Evolutionary conservation across 1,140 invertebrate genomes (phyloP).

Genomic region (Oryctes rhinoceros): DNA sequence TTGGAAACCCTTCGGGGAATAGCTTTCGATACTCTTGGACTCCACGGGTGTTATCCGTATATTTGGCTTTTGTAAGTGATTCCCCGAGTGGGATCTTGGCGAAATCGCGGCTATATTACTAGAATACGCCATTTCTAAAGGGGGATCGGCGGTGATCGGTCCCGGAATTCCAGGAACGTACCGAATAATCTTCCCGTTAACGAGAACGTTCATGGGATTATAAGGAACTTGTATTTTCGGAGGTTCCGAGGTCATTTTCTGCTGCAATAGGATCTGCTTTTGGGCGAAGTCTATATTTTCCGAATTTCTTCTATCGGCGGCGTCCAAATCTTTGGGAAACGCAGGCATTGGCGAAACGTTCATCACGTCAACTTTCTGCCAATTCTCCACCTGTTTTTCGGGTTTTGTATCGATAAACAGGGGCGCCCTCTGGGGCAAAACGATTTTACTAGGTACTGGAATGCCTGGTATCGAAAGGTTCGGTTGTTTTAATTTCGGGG

Average conservation of each 20-base stretch:
- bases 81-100: background rate
- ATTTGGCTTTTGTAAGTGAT: conserved; percentile 27
- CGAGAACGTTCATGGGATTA: conserved; percentile 71
- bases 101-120: conserved; percentile 11
- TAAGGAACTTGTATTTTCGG: conserved; percentile 56
- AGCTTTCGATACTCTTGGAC: conserved; percentile 19
- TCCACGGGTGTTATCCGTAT: conserved; percentile 24
- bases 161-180: conserved; percentile 88
- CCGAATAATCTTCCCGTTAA: conserved; percentile 78
- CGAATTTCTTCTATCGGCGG: background rate
- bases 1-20: conserved; percentile 10
- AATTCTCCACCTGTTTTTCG: background rate
- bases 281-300: conserved; percentile 46
- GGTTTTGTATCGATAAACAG: conserved; percentile 24
- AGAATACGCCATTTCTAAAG: conserved; percentile 49
- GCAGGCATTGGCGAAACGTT: background rate
- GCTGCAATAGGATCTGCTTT: conserved; percentile 44
- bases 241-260: conserved; percentile 40
- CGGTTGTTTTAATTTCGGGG: conserved; percentile 59
- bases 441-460: conserved; percentile 47
- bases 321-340: conserved; percentile 33
- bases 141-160: conserved; percentile 62
- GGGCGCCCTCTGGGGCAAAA: background rate
- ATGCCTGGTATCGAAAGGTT: conserved; percentile 52
- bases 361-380: conserved; percentile 11